Percentiles rank a stretch among this genome's conserved stretches.
Conservation (phyloP, 2,888 invertebrate genomes). For the Ectobius pallidus region DNA sequence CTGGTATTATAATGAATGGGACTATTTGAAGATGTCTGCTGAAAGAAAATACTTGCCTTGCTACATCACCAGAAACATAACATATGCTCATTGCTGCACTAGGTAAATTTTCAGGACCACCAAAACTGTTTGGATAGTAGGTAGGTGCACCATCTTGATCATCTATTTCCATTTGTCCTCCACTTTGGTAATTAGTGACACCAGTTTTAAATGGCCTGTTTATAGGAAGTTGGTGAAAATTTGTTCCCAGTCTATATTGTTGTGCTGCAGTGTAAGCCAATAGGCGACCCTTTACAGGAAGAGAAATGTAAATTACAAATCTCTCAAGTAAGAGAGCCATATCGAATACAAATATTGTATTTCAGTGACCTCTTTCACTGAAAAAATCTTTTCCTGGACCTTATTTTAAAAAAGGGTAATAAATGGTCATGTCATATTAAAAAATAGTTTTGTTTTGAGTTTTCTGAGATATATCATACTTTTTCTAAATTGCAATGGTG, state of each 20-base stretch:
- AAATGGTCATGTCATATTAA: too few relatives aligned
- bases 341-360: too few relatives aligned
- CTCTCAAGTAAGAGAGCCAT: too few relatives aligned
- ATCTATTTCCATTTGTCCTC: not conserved
- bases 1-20: too few relatives aligned
- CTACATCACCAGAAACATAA: slow-evolving; percentile 74
- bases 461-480: too few relatives aligned
- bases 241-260: not conserved
- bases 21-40: too few relatives aligned
- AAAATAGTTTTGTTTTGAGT: too few relatives aligned
- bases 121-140: slow-evolving; percentile 86
- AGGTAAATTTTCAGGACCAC: slow-evolving; percentile 78
- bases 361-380: too few relatives aligned
- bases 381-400: too few relatives aligned
- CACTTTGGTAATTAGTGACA: not conserved
- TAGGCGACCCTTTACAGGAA: not conserved
- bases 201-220: not conserved
- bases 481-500: too few relatives aligned
- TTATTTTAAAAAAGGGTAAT: too few relatives aligned
- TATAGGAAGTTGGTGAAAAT: not conserved
- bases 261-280: not conserved
- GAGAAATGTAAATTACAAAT: too few relatives aligned
- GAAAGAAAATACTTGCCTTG: slow-evolving; percentile 57
- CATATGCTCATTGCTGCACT: slow-evolving; percentile 67
- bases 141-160: not conserved